A percentile compares a stretch with the other conserved stretches of the same genome.
Conservation (phyloP, 2,888 invertebrate species). For the Seladonia tumulorum region DNA sequence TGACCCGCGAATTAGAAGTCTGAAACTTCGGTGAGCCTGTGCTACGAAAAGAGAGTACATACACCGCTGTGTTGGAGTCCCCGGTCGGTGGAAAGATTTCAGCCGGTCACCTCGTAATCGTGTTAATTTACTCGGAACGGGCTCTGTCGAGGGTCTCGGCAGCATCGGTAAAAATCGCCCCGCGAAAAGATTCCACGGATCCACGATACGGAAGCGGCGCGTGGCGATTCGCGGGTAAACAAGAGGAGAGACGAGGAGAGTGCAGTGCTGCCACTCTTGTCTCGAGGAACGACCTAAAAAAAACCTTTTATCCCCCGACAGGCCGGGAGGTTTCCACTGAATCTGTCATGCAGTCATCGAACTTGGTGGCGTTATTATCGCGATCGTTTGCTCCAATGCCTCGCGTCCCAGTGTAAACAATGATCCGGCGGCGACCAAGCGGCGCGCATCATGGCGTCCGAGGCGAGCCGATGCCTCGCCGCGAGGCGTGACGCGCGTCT, state of each 20-base stretch:
- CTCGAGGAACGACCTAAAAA: slow-evolving; percentile 40
- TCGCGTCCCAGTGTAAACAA: slow-evolving; percentile 54
- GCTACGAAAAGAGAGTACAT: neutral
- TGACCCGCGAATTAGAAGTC: slow-evolving; percentile 5
- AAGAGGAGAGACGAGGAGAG: neutral
- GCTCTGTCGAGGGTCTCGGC: neutral
- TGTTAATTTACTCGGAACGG: neutral
- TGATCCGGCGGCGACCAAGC: slow-evolving; percentile 42
- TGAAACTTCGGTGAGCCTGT: neutral
- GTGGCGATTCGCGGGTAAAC: slow-evolving; percentile 23
- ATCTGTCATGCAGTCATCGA: slow-evolving; percentile 66
- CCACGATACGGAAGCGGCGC: slow-evolving; percentile 11
- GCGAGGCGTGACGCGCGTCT: neutral
- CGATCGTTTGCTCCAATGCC: slow-evolving; percentile 52
- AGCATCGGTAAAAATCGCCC: neutral
- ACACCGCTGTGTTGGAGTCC: neutral
- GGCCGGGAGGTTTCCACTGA: slow-evolving; percentile 58
- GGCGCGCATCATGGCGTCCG: slow-evolving; percentile 20
- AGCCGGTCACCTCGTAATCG: neutral
- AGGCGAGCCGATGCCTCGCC: neutral
- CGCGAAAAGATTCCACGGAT: slow-evolving; percentile 24
- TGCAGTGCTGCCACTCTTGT: neutral
- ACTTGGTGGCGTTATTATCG: slow-evolving; percentile 62
- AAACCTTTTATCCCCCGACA: slow-evolving; percentile 43
- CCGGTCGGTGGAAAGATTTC: neutral